Percentiles rank a stretch among this genome's conserved stretches.
Conservation (phyloP, 2,113 vertebrate species). For the Machaerirhynchus nigripectus region DNA sequence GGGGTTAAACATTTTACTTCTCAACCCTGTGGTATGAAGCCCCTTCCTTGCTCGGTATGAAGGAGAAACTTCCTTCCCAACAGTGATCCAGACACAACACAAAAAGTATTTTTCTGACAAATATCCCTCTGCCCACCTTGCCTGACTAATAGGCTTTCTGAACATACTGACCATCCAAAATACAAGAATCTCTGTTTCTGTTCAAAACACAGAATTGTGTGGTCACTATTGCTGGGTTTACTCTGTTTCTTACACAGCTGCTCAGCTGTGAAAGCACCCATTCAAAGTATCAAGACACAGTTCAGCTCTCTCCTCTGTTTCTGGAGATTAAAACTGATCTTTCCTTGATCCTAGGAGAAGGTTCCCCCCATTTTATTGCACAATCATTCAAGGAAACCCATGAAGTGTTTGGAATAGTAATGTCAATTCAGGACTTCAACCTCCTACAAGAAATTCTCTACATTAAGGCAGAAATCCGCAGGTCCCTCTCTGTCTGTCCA, state of each 20-base stretch:
- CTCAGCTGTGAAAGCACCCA: neutral
- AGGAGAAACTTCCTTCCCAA: neutral
- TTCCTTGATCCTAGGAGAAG: neutral
- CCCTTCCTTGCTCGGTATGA: neutral
- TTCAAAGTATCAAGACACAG: neutral
- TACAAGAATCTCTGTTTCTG: neutral
- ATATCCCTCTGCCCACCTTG: neutral
- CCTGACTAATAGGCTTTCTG: neutral
- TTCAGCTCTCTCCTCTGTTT: neutral
- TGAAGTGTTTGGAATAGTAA: neutral
- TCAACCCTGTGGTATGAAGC: neutral
- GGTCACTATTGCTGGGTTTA: neutral
- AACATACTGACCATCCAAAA: neutral
- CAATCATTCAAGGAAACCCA: neutral
- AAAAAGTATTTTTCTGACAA: neutral
- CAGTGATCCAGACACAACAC: neutral
- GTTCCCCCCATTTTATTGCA: neutral
- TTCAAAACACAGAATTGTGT: neutral
- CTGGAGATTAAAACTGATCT: neutral
- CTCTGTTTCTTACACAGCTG: neutral
- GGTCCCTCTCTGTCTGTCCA: neutral
- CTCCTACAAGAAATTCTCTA: neutral
- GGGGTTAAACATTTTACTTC: neutral
- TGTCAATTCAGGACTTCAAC: neutral
- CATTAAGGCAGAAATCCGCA: fast-evolving